phyloP scores from a whole-genome alignment of 1,140 invertebrate genomes.

The Leptestheria dahalacensis region DNA sequence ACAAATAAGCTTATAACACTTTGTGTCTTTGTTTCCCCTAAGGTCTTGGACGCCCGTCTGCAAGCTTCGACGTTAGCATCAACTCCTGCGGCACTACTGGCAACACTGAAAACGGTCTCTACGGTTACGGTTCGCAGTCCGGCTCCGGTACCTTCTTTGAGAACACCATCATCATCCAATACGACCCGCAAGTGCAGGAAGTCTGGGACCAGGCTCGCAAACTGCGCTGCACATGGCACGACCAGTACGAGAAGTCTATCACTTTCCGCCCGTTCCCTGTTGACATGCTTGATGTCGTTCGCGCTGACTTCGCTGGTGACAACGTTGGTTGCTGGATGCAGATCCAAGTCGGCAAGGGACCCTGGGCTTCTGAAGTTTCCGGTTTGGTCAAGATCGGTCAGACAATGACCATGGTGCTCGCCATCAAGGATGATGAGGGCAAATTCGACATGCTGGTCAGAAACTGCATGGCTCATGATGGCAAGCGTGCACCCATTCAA shows the following conservation, averaged over 20 bases:
- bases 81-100: slow-evolving; percentile 81
- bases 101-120: slow-evolving; percentile 73
- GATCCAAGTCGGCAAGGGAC: slow-evolving; percentile 68
- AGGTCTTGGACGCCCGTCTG: slow-evolving; percentile 56
- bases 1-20: not conserved
- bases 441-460: slow-evolving; percentile 92
- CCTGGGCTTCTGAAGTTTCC: slow-evolving; percentile 87
- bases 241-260: slow-evolving; percentile 88
- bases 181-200: slow-evolving; percentile 87
- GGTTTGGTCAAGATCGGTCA: slow-evolving; percentile 89
- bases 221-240: slow-evolving; percentile 84
- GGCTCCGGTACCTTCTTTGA: slow-evolving; percentile 85
- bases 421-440: slow-evolving; percentile 87
- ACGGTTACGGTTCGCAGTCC: slow-evolving; percentile 62
- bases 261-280: slow-evolving; percentile 88
- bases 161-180: slow-evolving; percentile 86
- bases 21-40: too few species aligned
- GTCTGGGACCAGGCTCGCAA: slow-evolving; percentile 91
- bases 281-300: slow-evolving; percentile 84
- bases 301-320: slow-evolving; percentile 85
- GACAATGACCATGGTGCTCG: slow-evolving; percentile 92
- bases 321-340: slow-evolving; percentile 78
- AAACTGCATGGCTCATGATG: slow-evolving; percentile 87
- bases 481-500: slow-evolving; percentile 85
- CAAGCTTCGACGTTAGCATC: slow-evolving; percentile 79